Evolutionary conservation across 2,113 vertebrate species (phyloP), one percentile per base, ranked within the genome.

Genomic region (Pangasianodon hypophthalmus): DNA sequence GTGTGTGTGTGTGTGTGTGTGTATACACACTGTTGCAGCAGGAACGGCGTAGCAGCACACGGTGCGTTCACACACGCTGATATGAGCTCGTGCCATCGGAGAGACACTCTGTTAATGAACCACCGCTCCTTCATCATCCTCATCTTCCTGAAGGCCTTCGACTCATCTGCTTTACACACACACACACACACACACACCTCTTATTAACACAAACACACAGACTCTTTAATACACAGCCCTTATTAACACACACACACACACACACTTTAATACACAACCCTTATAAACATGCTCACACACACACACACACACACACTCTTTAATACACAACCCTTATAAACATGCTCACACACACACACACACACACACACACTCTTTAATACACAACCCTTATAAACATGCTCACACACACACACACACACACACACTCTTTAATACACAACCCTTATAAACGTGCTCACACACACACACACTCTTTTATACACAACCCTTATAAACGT

Each of bases 51-150:
- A 85, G 96, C 96, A 94, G 94, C 92, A 90, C 98, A 98, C 10
- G 98, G 96, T 84, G 97, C 96, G 41, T 97, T 96, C 91, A 99
- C 94, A 92, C 98, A 99, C 2, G 94, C 93, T 0, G 97, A 93
- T 14, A 98, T 94, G 80, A 99, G 93, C 82, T 95, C 96, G 81
- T 97, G 93, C 97, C 98, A 99, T 71, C 97, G 94, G 92, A 99
- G 95, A 84, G 95, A 93, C 67, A 97, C 90, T 85, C 95, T 94
- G 73, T 91, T 96, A 8, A 95, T 92, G 91, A 98, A 98, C 9
- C 98, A 94, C 88, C 94, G 95, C 90, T 96, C 96, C 92, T 91
- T 96, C 88, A 91, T 96, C 88, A 89, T 93, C 82, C 96, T 95
- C 29, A 94, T 90, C 89, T 95, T 95, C 92, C 90, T 95, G 80